Base-by-base conservation (phyloP, 2,113 vertebrate species). In the Pyrgilauda ruficollis region DNA sequence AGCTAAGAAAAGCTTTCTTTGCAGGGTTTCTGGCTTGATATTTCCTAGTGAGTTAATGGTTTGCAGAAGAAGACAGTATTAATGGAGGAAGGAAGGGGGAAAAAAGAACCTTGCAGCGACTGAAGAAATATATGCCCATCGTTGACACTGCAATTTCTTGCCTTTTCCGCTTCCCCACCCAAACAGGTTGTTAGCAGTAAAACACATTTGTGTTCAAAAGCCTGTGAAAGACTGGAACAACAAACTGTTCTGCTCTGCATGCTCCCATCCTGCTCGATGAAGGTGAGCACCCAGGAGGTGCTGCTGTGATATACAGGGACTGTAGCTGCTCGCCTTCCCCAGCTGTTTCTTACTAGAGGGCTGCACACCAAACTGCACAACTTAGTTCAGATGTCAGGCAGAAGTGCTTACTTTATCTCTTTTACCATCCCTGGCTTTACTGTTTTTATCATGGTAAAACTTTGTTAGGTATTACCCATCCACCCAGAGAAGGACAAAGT, bases 121-220 rank as follows among this genome's bases (percentile, higher is more conserved):
- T 58, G 37, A 84, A 84, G 46, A 91, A 94, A 94, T 94, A 93
- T 21, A 78, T 55, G 47, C n/a, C 33, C 58, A 49, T 12, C n/a
- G 49, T 3, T 94, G 93, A 95, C 87, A 76, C 77, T 94, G 79
- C 91, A 68, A 85, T 97, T 91, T 78, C 87, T 91, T 59, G 56
- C 53, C 69, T 87, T 87, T 93, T 91, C 69, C 0, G 6, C 87
- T 97, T 86, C 87, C 62, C 35, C 62, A 82, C 58, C n/a, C 82
- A 76, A 94, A 61, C 55, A 76, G 66, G 77, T 46, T 96, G 91
- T 85, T 79, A 94, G 78, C 63, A 69, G 67, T 68, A 72, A 93
- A 94, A 94, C 55, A 64, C 74, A 58, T 49, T 83, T 2, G 14
- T 79, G 84, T 76, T 93, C 91, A 95, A 94, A 87, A 93, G 92